Evolutionary conservation across 2,113 vertebrate genomes (phyloP).

Genomic region (Eonycteris spelaea): DNA sequence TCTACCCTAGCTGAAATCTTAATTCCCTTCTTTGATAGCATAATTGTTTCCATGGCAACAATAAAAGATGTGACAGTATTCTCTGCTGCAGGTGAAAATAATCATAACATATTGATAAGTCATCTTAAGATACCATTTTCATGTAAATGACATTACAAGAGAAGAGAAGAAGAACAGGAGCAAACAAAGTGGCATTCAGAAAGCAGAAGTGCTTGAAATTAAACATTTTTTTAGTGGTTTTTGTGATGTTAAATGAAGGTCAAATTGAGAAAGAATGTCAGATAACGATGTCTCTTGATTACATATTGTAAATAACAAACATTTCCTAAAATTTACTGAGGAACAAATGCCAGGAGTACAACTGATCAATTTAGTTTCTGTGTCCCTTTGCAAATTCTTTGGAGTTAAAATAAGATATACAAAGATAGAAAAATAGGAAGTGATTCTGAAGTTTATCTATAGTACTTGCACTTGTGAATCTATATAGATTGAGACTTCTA

Average conservation of each 20-base stretch:
- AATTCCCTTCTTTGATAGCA: constrained; percentile 36
- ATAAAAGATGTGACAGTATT: constrained; percentile 17
- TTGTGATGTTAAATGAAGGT: background rate
- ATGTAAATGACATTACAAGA: constrained; percentile 35
- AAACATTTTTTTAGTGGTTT: background rate
- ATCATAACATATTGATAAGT: constrained; percentile 68
- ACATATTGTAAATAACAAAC: background rate
- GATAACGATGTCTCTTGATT: background rate
- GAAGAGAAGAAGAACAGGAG: background rate
- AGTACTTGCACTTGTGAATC: background rate
- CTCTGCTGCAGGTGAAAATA: constrained; percentile 55
- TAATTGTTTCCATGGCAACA: constrained; percentile 64
- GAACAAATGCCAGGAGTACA: background rate
- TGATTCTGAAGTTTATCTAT: background rate
- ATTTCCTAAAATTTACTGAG: background rate
- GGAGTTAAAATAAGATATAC: background rate
- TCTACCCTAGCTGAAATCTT: constrained; percentile 51
- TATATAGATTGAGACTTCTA: background rate
- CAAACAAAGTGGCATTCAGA: background rate
- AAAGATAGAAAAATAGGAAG: background rate
- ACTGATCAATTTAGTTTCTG: background rate
- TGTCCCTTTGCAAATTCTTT: background rate
- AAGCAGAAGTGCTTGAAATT: background rate
- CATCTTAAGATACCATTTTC: constrained; percentile 41
- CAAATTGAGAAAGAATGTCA: background rate